Evolutionary conservation across 2,888 invertebrate species (phyloP).

Genomic region (Plebejus melissa): DNA sequence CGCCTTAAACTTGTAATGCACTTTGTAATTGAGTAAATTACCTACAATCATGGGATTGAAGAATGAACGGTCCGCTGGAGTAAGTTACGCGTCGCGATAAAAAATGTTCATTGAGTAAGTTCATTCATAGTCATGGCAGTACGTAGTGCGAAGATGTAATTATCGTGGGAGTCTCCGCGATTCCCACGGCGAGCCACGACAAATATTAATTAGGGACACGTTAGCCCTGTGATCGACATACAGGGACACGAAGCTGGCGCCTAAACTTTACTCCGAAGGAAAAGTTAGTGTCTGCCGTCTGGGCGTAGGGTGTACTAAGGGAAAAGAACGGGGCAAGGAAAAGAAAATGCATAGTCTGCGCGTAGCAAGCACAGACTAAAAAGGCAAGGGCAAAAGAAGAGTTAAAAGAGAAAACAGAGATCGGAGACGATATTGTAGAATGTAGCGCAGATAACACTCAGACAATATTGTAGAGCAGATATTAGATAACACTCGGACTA

Average conservation of each 20-base stretch:
- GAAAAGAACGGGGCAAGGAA: too few relatives aligned
- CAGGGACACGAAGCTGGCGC: conserved; percentile 3
- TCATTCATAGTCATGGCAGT: conserved; percentile 53
- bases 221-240: conserved; percentile 29
- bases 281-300: too few relatives aligned
- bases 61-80: conserved; percentile 3
- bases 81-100: conserved; percentile 10
- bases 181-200: conserved; percentile 61
- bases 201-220: conserved; percentile 54
- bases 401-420: too few relatives aligned
- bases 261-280: neutral
- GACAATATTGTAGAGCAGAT: too few relatives aligned
- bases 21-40: neutral
- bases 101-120: conserved; percentile 32
- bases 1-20: neutral
- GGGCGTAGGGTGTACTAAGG: too few relatives aligned
- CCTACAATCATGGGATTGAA: neutral
- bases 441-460: too few relatives aligned
- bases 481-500: too few relatives aligned
- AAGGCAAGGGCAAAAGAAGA: too few relatives aligned
- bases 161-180: conserved; percentile 63
- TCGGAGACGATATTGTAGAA: too few relatives aligned
- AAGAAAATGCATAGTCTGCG: too few relatives aligned
- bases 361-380: too few relatives aligned
- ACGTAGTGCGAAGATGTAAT: conserved; percentile 57